Conservation (phyloP, 2,888 invertebrate species). For the Drosophila buzzatii region DNA sequence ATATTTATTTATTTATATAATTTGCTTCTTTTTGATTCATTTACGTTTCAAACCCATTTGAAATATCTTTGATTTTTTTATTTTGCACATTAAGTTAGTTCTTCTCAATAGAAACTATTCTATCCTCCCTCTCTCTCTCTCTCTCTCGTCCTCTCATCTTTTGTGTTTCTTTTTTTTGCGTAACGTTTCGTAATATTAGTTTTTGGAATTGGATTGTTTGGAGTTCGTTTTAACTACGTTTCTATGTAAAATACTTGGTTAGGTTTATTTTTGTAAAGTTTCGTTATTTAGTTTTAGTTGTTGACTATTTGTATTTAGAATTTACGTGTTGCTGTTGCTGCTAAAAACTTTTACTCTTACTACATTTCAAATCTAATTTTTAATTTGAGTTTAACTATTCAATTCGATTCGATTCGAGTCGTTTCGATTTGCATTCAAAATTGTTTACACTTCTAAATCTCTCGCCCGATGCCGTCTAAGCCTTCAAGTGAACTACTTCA, state of each 20-base stretch:
- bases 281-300: conserved; percentile 45
- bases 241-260: conserved; percentile 68
- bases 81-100: conserved; percentile 68
- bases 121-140: neutral
- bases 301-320: conserved; percentile 68
- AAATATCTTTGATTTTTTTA: conserved; percentile 67
- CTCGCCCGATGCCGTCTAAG: conserved; percentile 23
- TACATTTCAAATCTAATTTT: conserved; percentile 66
- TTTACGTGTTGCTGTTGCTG: conserved; percentile 59
- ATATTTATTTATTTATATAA: conserved; percentile 28
- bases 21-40: conserved; percentile 56
- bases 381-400: conserved; percentile 66
- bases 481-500: conserved; percentile 10
- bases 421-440: conserved; percentile 37
- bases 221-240: conserved; percentile 41
- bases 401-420: conserved; percentile 54
- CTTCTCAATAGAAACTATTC: conserved; percentile 2
- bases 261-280: conserved; percentile 48
- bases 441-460: conserved; percentile 40
- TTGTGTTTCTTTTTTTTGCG: conserved; percentile 38
- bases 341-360: conserved; percentile 67
- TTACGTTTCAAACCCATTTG: conserved; percentile 66
- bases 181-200: conserved; percentile 63
- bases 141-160: conserved; percentile 53
- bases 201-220: conserved; percentile 56